A percentile compares a stretch with the other conserved stretches of the same genome.
Conservation (phyloP, 2,888 invertebrate genomes). For the Hecatera dysodea region DNA sequence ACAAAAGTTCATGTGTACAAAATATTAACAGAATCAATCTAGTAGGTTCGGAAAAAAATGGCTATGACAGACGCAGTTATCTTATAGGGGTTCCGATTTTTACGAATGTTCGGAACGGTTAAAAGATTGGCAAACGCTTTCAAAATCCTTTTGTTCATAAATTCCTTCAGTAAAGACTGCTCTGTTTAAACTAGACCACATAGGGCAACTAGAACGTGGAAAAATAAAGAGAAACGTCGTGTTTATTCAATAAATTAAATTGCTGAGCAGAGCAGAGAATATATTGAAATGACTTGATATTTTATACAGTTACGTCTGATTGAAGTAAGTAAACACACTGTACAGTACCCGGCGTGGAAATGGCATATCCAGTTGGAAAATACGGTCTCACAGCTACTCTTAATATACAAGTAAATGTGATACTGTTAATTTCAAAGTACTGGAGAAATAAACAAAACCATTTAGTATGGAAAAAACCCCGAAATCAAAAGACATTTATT, state of each 20-base stretch:
- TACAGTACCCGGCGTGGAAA: neutral
- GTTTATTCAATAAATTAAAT: slow-evolving; percentile 43
- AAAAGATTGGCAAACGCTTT: neutral
- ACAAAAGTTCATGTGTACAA: too few species aligned
- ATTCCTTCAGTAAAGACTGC: slow-evolving; percentile 11
- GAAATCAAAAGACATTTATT: too few species aligned
- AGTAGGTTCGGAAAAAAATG: too few species aligned
- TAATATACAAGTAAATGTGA: too few species aligned
- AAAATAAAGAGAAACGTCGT: slow-evolving; percentile 16
- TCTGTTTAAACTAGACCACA: slow-evolving; percentile 9
- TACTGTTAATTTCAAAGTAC: too few species aligned
- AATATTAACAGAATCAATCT: too few species aligned
- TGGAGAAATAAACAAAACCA: too few species aligned
- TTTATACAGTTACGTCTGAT: slow-evolving; percentile 3
- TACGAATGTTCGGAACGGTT: too few species aligned
- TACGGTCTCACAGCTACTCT: too few species aligned
- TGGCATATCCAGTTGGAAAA: neutral
- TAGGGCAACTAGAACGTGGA: slow-evolving; percentile 14
- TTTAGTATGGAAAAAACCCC: too few species aligned
- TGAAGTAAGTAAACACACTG: neutral
- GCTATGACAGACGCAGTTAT: too few species aligned
- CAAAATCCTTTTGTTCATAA: neutral
- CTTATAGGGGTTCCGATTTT: too few species aligned
- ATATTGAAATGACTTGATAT: slow-evolving; percentile 12
- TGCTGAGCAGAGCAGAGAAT: slow-evolving; percentile 4